phyloP scores from a whole-genome alignment of 2,888 invertebrate species.

The Argyresthia goedartella region DNA sequence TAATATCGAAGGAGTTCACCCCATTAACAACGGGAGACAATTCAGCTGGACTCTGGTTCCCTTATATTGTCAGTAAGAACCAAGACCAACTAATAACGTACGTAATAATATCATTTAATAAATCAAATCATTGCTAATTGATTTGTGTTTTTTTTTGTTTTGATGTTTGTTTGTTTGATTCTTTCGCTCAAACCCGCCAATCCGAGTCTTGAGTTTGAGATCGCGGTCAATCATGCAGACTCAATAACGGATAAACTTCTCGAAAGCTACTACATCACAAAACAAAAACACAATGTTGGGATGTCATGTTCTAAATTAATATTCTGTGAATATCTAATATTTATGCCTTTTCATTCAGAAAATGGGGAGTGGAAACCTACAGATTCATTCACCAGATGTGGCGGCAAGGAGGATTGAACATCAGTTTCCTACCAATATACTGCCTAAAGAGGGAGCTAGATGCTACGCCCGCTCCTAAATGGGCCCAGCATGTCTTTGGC shows the following conservation, averaged over 20 bases:
- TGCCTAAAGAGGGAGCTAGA: constrained; percentile 20
- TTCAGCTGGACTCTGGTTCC: constrained; percentile 83
- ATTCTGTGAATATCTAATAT: too few relatives aligned
- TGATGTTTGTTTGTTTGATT: too few relatives aligned
- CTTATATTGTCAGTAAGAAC: constrained; percentile 73
- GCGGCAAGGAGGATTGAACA: constrained; percentile 58
- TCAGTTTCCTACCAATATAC: constrained; percentile 39
- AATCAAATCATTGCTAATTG: background rate
- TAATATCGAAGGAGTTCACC: constrained; percentile 76
- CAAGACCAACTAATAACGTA: constrained; percentile 63
- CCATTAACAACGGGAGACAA: constrained; percentile 84
- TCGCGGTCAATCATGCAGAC: too few relatives aligned
- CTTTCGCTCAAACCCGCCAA: too few relatives aligned
- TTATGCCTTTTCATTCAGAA: constrained; percentile 48
- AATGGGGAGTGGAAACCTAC: constrained; percentile 76
- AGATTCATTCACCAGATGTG: constrained; percentile 70
- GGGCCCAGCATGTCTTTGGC: constrained; percentile 36
- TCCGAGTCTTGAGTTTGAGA: too few relatives aligned
- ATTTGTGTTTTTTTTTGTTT: background rate
- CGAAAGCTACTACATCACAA: too few relatives aligned
- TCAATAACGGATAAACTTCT: too few relatives aligned
- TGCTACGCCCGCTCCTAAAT: constrained; percentile 18
- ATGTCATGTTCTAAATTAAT: too few relatives aligned
- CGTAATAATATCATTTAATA: constrained; percentile 19
- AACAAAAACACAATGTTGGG: too few relatives aligned